Percentiles rank a stretch among this genome's conserved stretches.
Evolutionary conservation across 2,888 invertebrate genomes (phyloP).

Genomic region (Drosophila colorata): DNA sequence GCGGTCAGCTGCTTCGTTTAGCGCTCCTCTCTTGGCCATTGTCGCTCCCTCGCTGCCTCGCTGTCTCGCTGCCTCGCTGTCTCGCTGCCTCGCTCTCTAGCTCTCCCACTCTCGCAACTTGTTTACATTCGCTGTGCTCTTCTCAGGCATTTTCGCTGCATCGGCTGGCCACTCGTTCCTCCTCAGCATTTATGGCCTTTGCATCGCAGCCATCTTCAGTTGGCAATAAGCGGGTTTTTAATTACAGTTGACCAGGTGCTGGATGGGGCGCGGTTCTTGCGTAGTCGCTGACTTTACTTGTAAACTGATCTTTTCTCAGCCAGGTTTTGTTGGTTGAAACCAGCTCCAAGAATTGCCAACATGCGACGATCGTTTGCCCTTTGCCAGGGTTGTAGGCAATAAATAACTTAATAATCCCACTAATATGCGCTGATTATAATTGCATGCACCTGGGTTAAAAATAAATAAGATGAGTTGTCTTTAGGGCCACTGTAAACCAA

Average conservation of each 20-base stretch:
- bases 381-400: slow-evolving; percentile 10
- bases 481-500: not conserved
- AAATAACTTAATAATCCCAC: slow-evolving; percentile 2
- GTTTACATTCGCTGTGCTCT: slow-evolving; percentile 37
- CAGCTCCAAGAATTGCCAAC: slow-evolving; percentile 4
- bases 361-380: slow-evolving; percentile 17
- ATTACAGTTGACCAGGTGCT: slow-evolving; percentile 36
- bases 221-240: slow-evolving; percentile 23
- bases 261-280: slow-evolving; percentile 17
- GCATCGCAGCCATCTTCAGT: slow-evolving; percentile 44
- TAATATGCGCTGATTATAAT: slow-evolving; percentile 9
- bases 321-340: slow-evolving; percentile 5
- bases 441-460: not conserved
- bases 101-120: slow-evolving; percentile 27
- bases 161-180: slow-evolving; percentile 21
- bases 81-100: slow-evolving; percentile 8
- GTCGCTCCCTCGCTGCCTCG: slow-evolving; percentile 2
- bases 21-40: slow-evolving; percentile 1
- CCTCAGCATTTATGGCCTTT: slow-evolving; percentile 42
- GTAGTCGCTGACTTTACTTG: slow-evolving; percentile 5
- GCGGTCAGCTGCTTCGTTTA: slow-evolving; percentile 47
- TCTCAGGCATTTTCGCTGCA: slow-evolving; percentile 3
- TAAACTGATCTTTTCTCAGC: slow-evolving; percentile 6
- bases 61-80: slow-evolving; percentile 8
- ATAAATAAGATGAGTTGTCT: not conserved